Base-by-base conservation (phyloP, 2,113 vertebrate genomes). In the Platycercus adscitus region DNA sequence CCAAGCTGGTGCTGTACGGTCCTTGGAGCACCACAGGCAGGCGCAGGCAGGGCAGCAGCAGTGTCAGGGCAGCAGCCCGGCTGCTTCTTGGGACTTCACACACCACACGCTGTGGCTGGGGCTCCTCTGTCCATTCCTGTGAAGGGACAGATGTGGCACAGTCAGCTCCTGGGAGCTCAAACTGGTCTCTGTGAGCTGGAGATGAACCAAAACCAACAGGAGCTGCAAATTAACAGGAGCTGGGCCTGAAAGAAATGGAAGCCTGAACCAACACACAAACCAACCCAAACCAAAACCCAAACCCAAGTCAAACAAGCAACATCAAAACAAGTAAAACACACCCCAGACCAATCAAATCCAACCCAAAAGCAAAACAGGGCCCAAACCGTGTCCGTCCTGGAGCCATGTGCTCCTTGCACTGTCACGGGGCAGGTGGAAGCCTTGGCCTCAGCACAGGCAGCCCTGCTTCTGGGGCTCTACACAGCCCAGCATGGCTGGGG, bases 391-490 rank as follows among this genome's bases (percentile, higher is more conserved):
- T 58, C 56, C 13, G 9, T 29, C 39, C 39, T 43, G 63, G 16
- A 43, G 63, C 33, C 2, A 0, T 23, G 33, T 9, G 23, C 6
- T 58, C 20, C 33, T 23, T 2, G 4, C 33, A n/a, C 20, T n/a
- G 33, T 23, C 56, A 58, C 4, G 3, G 20, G 56, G 56, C 56
- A 15, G 20, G 33, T 35, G 56, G 33, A 13, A 58, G 56, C 6
- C 3, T 58, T 4, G 6, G 33, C 55, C 55, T n/a, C 20, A 58
- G 20, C 55, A 58, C 13, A 23, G 20, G 33, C 33, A 58, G 55
- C 55, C 55, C 55, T n/a, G 20, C 33, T 58, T 58, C 33, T 43
- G 39, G 16, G 17, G 37, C 37, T 28, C 25, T 17, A 25, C 56
- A 60, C n/a, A 56, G 19, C 56, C 56, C 56, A 35, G 56, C n/a